phyloP scores from a whole-genome alignment of 1,140 invertebrate species.

The Orius insidiosus region DNA sequence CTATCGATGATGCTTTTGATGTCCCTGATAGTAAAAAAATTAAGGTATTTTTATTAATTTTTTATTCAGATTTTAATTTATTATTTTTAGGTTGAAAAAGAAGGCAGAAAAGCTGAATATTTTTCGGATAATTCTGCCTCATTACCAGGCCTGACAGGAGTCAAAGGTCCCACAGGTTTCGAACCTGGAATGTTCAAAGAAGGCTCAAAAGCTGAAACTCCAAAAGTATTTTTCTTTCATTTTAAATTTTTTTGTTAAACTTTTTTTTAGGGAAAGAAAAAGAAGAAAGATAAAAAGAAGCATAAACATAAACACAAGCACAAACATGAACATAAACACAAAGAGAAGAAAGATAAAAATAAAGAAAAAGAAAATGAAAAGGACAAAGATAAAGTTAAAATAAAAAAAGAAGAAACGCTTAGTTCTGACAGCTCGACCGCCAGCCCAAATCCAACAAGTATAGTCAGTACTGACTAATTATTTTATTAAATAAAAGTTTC shows the following conservation, averaged over 20 bases:
- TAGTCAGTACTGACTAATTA: no score
- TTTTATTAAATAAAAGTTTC: no score
- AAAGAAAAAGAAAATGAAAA: conserved; percentile 15
- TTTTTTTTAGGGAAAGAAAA: conserved; percentile 55
- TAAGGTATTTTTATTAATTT: conserved; percentile 18
- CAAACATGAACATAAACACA: conserved; percentile 43
- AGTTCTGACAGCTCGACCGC: conserved; percentile 45
- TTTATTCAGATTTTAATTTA: neutral
- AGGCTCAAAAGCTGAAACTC: conserved; percentile 28
- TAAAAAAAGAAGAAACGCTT: conserved; percentile 39
- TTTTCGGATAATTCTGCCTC: conserved; percentile 59
- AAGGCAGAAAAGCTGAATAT: conserved; percentile 42
- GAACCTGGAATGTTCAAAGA: conserved; percentile 59
- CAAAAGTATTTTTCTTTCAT: conserved; percentile 29
- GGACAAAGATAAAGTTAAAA: conserved; percentile 22
- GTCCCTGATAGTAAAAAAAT: conserved; percentile 12
- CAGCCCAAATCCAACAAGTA: conserved; percentile 22
- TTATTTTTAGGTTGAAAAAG: conserved; percentile 14
- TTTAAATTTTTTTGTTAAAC: conserved; percentile 20
- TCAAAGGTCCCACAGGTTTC: conserved; percentile 43
- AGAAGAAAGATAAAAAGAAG: conserved; percentile 67
- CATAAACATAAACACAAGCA: conserved; percentile 59
- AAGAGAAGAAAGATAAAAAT: conserved; percentile 27
- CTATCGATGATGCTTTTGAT: neutral
- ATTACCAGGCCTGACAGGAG: conserved; percentile 45